Conservation (phyloP, 2,888 invertebrate species). For the Blera fallax region DNA sequence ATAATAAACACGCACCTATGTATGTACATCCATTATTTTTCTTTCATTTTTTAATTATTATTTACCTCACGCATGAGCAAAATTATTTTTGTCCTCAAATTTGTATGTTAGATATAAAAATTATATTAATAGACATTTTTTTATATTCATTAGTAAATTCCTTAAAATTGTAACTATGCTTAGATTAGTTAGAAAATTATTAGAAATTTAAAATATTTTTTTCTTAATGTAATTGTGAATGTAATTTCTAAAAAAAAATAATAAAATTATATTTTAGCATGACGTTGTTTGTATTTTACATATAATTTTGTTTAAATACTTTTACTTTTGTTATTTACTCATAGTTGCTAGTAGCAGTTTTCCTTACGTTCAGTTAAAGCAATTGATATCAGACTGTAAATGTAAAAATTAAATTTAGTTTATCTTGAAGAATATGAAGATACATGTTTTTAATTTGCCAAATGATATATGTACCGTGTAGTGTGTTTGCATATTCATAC, state of each 20-base stretch:
- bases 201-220: neutral
- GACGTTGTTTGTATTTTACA: conserved; percentile 20
- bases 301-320: neutral
- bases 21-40: neutral
- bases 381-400: neutral
- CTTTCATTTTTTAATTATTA: no score
- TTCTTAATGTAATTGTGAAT: conserved; percentile 12
- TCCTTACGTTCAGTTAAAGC: neutral
- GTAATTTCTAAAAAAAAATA: conserved; percentile 23
- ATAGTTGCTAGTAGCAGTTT: neutral
- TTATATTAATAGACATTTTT: neutral
- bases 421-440: neutral
- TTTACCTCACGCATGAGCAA: neutral
- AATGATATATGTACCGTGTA: conserved; percentile 42
- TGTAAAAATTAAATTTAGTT: neutral
- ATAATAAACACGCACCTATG: neutral
- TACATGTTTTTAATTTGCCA: conserved; percentile 74
- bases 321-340: neutral
- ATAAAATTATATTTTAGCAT: conserved; percentile 30
- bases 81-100: neutral
- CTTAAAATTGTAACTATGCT: neutral
- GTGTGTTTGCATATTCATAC: conserved; percentile 60
- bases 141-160: neutral
- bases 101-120: neutral
- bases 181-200: neutral